Base-by-base conservation (phyloP, 2,888 invertebrate genomes). In the Zootermopsis nevadensis region DNA sequence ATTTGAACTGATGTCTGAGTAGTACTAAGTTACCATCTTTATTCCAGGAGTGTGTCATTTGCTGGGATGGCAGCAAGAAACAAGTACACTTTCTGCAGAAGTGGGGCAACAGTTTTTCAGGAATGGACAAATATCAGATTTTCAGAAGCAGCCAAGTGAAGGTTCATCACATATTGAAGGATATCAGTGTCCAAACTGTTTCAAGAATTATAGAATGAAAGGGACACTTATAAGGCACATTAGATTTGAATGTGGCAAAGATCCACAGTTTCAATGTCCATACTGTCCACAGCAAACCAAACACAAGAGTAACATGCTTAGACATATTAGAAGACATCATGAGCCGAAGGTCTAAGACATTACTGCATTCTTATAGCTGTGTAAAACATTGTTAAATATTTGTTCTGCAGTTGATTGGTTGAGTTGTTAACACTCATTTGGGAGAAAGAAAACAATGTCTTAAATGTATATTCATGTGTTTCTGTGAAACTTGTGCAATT, bases 191-290 rank as follows among this genome's bases (percentile, higher is more conserved):
- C 80, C 42, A 30, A 80, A 69, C 33, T 84, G 84, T 69, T 48
- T 67, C 19, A 82, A 79, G 35, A 80, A 31, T 38, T 84, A 82
- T 72, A 79, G 66, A 66, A 79, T 55, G 53, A 79, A 79, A 35
- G 48, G 66, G 38, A 79, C 79, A 60, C 66, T 79, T 55, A n/a
- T 30, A 24, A 79, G 79, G 27, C 79, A 79, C 31, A 38, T 60
- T 48, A 60, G 31, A 79, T 81, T 77, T 79, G 86, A 86, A 77
- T 86, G 86, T 82, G 86, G 86, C 12, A 85, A 86, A 67, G 86
- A 86, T 66, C 86, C 87, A 10, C 85, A 86, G 69, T 87, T 86
- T 81, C 85, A 85, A 22, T 87, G 87, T 69, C 81, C 82, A 53
- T 12, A 77, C 30, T 84, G 84, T 67, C 80, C 80, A n/a, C 80